These are phyloP conservation scores for Arnoldichthys spilopterus DNA, from an alignment of 2,797 vertebrate genomes.

Conservation along the genomic window DNA sequence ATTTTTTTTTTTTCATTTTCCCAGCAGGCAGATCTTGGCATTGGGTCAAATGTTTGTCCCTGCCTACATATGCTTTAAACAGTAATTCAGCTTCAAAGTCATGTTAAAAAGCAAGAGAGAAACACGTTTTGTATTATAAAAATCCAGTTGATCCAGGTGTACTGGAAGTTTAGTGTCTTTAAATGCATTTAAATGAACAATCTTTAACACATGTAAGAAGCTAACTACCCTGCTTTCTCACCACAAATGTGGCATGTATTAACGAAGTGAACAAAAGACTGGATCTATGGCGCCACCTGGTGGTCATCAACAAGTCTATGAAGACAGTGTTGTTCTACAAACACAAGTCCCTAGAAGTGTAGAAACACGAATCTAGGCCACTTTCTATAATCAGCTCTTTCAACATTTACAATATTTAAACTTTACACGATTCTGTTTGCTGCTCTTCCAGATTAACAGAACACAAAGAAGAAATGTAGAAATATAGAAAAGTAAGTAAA, in stretches of 20 bases:
- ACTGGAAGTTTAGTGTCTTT: background rate
- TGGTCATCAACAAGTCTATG: constrained; percentile 1
- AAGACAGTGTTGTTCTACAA: background rate
- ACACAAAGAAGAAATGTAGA: no score
- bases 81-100: constrained; percentile 15
- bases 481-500: no score
- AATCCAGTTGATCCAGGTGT: background rate
- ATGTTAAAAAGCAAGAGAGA: background rate
- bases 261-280: background rate
- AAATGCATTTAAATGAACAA: background rate
- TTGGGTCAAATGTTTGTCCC: constrained; percentile 63
- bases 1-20: constrained; percentile 77
- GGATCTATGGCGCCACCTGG: constrained; percentile 29
- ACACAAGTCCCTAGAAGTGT: background rate
- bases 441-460: background rate
- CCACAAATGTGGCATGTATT: background rate
- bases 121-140: background rate
- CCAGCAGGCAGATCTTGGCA: constrained; percentile 70
- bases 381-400: no score
- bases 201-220: background rate
- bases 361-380: background rate
- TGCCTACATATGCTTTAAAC: constrained; percentile 31
- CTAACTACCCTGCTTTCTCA: background rate
- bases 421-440: background rate
- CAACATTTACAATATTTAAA: no score